phyloP scores from a whole-genome alignment of 92 coral and sea anemone genomes.

The Palythoa caribaeorum region DNA sequence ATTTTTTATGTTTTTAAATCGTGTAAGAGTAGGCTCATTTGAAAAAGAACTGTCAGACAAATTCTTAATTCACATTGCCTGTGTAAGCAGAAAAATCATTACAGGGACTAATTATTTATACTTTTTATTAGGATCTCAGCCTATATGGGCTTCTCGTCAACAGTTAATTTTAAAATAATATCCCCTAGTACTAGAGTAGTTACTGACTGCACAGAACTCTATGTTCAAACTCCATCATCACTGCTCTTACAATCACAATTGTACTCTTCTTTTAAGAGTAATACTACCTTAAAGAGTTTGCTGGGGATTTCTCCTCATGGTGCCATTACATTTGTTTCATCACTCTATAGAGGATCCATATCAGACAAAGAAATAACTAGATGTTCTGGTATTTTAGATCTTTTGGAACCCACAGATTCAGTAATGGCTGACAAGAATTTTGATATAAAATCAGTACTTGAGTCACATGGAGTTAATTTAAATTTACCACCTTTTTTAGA shows the following conservation, averaged over 20 bases:
- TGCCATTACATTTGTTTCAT: constrained; percentile 19
- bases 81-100: not conserved
- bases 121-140: constrained; percentile 7
- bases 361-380: constrained; percentile 19
- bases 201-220: constrained; percentile 28
- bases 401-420: constrained; percentile 58
- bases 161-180: constrained; percentile 2
- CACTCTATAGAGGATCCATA: constrained; percentile 11
- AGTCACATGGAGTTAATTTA: constrained; percentile 20
- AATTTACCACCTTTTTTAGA: constrained; percentile 64
- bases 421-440: constrained; percentile 67
- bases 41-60: not conserved
- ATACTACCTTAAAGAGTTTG: constrained; percentile 26
- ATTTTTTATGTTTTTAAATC: constrained; percentile 33
- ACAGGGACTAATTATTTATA: constrained; percentile 8
- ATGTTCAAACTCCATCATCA: constrained; percentile 34
- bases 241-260: constrained; percentile 24
- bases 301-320: constrained; percentile 28
- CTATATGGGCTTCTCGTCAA: constrained; percentile 17
- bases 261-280: constrained; percentile 23
- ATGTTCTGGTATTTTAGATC: constrained; percentile 17
- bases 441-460: constrained; percentile 45
- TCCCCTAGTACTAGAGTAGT: constrained; percentile 33
- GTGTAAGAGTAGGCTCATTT: constrained; percentile 48
- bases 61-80: constrained; percentile 18